These are phyloP conservation scores for Troglohyphantes excavatus DNA, from an alignment of 2,888 invertebrate species.

Conservation along the genomic window DNA sequence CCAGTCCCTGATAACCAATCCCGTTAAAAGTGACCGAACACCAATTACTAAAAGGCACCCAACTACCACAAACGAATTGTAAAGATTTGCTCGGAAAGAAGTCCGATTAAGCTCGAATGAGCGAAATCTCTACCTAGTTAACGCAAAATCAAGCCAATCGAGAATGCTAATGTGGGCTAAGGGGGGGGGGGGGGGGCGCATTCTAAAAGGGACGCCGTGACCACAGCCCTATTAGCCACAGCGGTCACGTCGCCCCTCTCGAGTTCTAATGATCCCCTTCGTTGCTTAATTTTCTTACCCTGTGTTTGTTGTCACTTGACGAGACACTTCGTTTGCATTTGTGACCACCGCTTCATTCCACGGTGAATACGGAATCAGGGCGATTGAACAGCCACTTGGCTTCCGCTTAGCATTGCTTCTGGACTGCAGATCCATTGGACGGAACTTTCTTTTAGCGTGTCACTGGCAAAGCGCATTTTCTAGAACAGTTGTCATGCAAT, in stretches of 20 bases:
- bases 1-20: too few species aligned
- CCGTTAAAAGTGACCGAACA: too few species aligned
- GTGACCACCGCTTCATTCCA: conserved; percentile 39
- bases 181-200: background rate
- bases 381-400: conserved; percentile 43
- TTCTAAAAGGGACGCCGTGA: conserved; percentile 12
- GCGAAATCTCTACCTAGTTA: conserved; percentile 47
- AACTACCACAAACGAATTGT: too few species aligned
- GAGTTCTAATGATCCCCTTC: conserved; percentile 61
- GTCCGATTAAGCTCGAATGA: too few species aligned
- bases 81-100: too few species aligned
- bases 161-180: conserved; percentile 55
- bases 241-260: conserved; percentile 56
- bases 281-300: conserved; percentile 67
- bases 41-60: too few species aligned
- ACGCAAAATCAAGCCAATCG: conserved; percentile 55
- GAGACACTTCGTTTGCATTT: conserved; percentile 53
- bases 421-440: conserved; percentile 13
- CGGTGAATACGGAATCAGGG: conserved; percentile 51
- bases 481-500: too few species aligned
- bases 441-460: too few species aligned
- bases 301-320: conserved; percentile 74
- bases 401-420: conserved; percentile 18
- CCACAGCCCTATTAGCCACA: conserved; percentile 45
- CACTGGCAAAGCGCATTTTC: too few species aligned